Base-by-base conservation (phyloP, 2,113 vertebrate genomes). In the Podarcis muralis region DNA sequence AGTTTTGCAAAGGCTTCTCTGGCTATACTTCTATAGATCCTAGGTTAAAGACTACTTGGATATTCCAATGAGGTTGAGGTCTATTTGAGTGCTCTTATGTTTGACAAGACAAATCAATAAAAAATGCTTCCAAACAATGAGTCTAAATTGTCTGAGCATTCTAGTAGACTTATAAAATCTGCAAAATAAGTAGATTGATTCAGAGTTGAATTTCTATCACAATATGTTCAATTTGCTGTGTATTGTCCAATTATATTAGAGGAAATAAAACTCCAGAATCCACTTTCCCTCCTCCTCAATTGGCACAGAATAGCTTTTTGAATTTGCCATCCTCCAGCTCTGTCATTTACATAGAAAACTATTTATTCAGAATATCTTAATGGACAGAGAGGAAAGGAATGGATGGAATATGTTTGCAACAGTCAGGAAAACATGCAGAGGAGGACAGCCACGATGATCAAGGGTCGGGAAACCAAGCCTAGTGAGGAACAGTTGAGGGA, bases 101-200 rank as follows among this genome's bases (percentile, higher is more conserved):
- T 72, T 40, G 48, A n/a, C 88, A n/a, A 53, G 11, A 83, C 53
- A 84, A 87, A 88, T 74, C 68, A 86, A 77, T 74, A 77, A 43
- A 87, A 76, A 57, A 84, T 48, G 35, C 53, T 40, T 66, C 59
- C 68, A 90, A 76, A 85, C 35, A 48, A 53, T 53, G 72, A 87
- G 84, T 80, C 43, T 66, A 91, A 89, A 89, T 84, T 79, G 78
- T 40, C 59, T 80, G 11, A 12, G 66, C 65, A 65, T 89, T 85
- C 84, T 82, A n/a, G 48, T 43, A 77, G 87, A 75, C 66, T 89
- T 91, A 83, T 15, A 76, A 53, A 86, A 74, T 59, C 68, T 85
- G 65, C 65, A 86, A 86, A 53, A 37, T 76, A 72, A 84, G 76
- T 84, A n/a, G 68, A 83, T 18, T 57, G 35, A 87, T 69, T 87